Evolutionary conservation across 2,797 vertebrate genomes (phyloP).

Genomic region (Geotria australis): DNA sequence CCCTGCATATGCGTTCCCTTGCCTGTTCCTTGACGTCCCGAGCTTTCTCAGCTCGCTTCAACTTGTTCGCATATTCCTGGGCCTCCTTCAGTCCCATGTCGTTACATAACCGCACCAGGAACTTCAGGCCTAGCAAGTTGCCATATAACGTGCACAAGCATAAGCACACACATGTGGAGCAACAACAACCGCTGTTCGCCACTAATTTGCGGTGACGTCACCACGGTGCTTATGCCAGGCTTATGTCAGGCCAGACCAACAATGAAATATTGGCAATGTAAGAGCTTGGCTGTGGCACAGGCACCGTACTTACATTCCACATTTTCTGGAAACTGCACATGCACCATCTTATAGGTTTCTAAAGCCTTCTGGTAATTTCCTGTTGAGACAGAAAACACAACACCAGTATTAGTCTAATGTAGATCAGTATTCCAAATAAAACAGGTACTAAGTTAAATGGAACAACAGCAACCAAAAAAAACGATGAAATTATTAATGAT

Average conservation of each 20-base stretch:
- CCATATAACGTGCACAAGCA: not conserved
- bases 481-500: not conserved
- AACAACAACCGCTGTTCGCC: no score
- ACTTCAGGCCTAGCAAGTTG: conserved; percentile 32
- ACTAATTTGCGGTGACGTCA: no score
- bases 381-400: conserved; percentile 10
- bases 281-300: no score
- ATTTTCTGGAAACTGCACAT: conserved; percentile 73
- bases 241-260: no score
- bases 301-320: conserved; percentile 39
- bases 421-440: not conserved
- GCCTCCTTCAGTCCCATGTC: conserved; percentile 78
- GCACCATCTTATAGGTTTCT: conserved; percentile 71
- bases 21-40: conserved; percentile 83
- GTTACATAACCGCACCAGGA: conserved; percentile 63
- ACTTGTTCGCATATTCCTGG: conserved; percentile 56
- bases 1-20: not conserved
- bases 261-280: no score
- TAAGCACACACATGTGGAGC: not conserved
- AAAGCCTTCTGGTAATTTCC: conserved; percentile 87
- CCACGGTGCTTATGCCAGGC: no score
- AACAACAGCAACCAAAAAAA: not conserved
- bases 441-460: conserved; percentile 1
- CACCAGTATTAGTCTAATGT: conserved; percentile 1
- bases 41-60: conserved; percentile 80